phyloP scores from a whole-genome alignment of 35 echinoderm and acorn worm species.

The Holothuria glaberrima region DNA sequence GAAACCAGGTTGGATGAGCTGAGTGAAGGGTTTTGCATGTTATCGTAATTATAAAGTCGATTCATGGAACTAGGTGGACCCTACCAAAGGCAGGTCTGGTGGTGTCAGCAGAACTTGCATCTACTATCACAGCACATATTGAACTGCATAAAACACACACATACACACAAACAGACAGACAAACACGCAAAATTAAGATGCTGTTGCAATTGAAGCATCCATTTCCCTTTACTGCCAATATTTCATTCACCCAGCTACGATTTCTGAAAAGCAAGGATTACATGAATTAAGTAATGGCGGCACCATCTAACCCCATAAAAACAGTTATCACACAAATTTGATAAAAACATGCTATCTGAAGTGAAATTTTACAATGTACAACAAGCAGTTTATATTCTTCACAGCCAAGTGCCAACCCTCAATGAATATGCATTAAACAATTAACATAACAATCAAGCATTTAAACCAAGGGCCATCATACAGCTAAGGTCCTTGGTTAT shows the following conservation, averaged over 20 bases:
- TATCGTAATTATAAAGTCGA: too few species aligned
- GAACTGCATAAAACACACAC: slow-evolving; percentile 24
- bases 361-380: slow-evolving; percentile 57
- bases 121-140: too few species aligned
- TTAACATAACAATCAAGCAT: slow-evolving; percentile 71
- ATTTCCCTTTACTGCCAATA: slow-evolving; percentile 36
- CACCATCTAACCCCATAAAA: slow-evolving; percentile 39
- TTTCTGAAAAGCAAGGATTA: slow-evolving; percentile 54
- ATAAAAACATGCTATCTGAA: slow-evolving; percentile 50
- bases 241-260: slow-evolving; percentile 46
- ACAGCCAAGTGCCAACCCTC: slow-evolving; percentile 61
- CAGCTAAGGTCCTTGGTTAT: slow-evolving; percentile 54
- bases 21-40: too few species aligned
- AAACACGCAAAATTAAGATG: slow-evolving; percentile 2
- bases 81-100: too few species aligned
- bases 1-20: too few species aligned
- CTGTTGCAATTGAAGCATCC: background rate
- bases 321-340: slow-evolving; percentile 35
- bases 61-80: too few species aligned
- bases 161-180: background rate
- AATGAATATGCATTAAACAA: slow-evolving; percentile 70
- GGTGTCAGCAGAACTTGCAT: too few species aligned
- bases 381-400: slow-evolving; percentile 60
- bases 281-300: slow-evolving; percentile 52
- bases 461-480: slow-evolving; percentile 50